Evolutionary conservation across 2,797 vertebrate species (phyloP), one percentile per base, ranked within the genome.

Genomic region (Premnoplex brunnescens): DNA sequence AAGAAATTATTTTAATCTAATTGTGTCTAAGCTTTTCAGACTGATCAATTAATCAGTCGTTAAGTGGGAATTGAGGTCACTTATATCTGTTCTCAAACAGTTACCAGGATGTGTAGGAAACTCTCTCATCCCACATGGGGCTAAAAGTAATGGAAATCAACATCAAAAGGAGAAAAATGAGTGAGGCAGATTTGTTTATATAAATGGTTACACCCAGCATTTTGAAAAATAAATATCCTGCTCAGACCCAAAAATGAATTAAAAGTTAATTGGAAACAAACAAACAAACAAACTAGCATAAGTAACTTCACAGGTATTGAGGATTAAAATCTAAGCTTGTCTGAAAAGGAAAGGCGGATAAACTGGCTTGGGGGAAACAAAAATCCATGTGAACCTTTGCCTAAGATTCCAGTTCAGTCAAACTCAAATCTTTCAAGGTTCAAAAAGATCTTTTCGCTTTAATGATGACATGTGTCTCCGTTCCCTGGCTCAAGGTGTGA

Each of bases 201-300:
- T 77, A 91, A 91, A 68, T 39, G 88, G 88, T 76, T 85, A 95
- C 95, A 91, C 91, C 94, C 91, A 94, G 23, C 67, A 93, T 94
- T 93, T 85, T 79, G 81, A 94, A 96, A 94, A 90, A 73, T 86
- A 96, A 94, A 60, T 96, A 91, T 64, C 71, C 56, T 91, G 13
- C 83, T 91, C 66, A 90, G 89, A 71, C 80, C 88, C 67, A 37
- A 86, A 95, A 94, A 89, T 69, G 18, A 86, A 92, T 96, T 93
- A 81, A 95, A 84, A 94, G 55, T 91, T 85, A 87, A 95, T 85
- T 95, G 88, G 67, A 94, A 95, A 96, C 49, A 95, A 97, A 96
- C 92, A 95, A 91, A 96, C 91, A 95, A 96, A 95, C 56, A 94
- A 81, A 73, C 41, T 30, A 78, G 55, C 67, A 94, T 95, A 96